Conservation (phyloP, 2,888 invertebrate species). For the Diploptera punctata region DNA sequence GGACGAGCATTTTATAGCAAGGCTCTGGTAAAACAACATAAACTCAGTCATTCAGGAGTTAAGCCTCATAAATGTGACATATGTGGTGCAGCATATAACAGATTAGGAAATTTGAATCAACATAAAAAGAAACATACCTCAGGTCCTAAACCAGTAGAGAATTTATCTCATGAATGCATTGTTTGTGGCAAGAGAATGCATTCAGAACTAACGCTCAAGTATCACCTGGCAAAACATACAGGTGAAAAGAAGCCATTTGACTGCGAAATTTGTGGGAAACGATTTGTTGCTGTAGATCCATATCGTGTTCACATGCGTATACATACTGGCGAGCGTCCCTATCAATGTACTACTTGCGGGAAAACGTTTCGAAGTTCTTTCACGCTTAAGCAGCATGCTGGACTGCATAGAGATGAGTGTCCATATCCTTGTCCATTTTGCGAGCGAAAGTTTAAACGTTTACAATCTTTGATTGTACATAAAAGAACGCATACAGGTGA, state of each 20-base stretch:
- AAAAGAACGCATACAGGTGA: conserved; percentile 43
- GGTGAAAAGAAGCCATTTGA: conserved; percentile 44
- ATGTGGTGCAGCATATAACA: conserved; percentile 41
- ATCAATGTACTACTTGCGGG: conserved; percentile 37
- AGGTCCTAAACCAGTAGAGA: background rate
- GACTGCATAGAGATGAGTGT: conserved; percentile 40
- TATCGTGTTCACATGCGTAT: conserved; percentile 42
- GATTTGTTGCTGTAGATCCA: conserved; percentile 40
- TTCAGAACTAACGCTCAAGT: conserved; percentile 41
- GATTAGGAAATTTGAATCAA: conserved; percentile 42
- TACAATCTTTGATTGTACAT: conserved; percentile 42
- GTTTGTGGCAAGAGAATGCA: conserved; percentile 40
- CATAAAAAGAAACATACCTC: conserved; percentile 40
- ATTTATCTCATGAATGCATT: conserved; percentile 35
- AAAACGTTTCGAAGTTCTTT: conserved; percentile 40
- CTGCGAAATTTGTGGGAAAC: conserved; percentile 40
- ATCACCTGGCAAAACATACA: conserved; percentile 42
- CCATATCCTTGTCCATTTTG: conserved; percentile 42
- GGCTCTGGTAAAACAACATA: conserved; percentile 41
- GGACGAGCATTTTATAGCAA: conserved; percentile 37
- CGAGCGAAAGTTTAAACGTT: conserved; percentile 40
- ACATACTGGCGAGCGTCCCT: conserved; percentile 40
- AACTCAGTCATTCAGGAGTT: conserved; percentile 39
- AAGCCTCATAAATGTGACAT: conserved; percentile 39
- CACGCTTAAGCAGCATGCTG: conserved; percentile 42